These are phyloP conservation scores for Dasypogon diadema DNA, from an alignment of 2,888 invertebrate species.

Conservation along the genomic window DNA sequence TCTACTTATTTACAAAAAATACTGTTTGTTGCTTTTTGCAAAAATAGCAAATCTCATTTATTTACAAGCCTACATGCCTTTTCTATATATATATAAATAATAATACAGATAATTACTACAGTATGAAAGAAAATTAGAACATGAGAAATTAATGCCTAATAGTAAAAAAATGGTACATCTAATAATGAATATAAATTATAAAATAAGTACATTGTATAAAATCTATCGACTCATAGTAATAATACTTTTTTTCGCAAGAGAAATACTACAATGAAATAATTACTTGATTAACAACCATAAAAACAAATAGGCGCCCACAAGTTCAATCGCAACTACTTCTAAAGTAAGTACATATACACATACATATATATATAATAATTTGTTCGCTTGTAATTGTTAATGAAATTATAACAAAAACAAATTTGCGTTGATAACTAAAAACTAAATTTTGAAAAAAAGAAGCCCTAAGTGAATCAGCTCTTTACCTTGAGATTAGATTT, in stretches of 20 bases:
- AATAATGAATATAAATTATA: constrained; percentile 29
- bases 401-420: constrained; percentile 37
- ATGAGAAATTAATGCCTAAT: constrained; percentile 13
- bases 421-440: neutral
- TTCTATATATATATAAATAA: constrained; percentile 31
- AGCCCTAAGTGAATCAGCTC: too few relatives aligned
- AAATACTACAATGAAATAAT: constrained; percentile 40
- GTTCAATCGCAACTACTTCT: constrained; percentile 56
- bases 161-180: constrained; percentile 15
- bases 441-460: too few relatives aligned
- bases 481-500: too few relatives aligned
- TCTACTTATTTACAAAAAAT: constrained; percentile 46
- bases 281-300: constrained; percentile 21
- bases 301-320: constrained; percentile 54
- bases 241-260: constrained; percentile 28
- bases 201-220: constrained; percentile 44
- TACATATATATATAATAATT: constrained; percentile 12
- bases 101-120: constrained; percentile 34
- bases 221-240: constrained; percentile 30
- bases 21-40: constrained; percentile 38
- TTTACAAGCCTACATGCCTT: constrained; percentile 49
- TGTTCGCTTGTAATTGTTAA: constrained; percentile 20
- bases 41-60: constrained; percentile 29
- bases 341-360: constrained; percentile 31
- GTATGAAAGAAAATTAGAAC: constrained; percentile 15